Percentiles rank a stretch among this genome's conserved stretches.
phyloP scores from a whole-genome alignment of 2,888 invertebrate genomes.

The Orthonychiurus folsomi region DNA sequence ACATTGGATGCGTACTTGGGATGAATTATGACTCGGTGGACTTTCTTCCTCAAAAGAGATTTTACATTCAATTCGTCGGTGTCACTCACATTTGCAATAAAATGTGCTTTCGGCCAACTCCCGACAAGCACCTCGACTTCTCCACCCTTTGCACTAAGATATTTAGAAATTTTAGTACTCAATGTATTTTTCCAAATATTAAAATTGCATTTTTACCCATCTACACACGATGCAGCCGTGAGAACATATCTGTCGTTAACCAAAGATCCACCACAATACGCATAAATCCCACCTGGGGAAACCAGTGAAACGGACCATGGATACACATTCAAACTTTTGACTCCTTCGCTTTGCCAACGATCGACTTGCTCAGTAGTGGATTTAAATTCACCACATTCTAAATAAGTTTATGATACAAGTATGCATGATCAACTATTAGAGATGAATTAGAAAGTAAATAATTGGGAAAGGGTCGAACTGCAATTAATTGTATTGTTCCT shows the following conservation, averaged over 20 bases:
- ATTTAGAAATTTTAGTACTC: not conserved
- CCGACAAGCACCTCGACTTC: conserved; percentile 33
- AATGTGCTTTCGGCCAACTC: conserved; percentile 33
- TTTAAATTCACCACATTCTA: conserved; percentile 30
- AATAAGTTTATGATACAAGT: conserved; percentile 3
- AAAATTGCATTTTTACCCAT: conserved; percentile 22
- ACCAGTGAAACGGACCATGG: conserved; percentile 34
- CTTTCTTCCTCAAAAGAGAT: conserved; percentile 27
- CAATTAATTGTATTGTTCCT: conserved; percentile 32
- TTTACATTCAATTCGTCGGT: conserved; percentile 19
- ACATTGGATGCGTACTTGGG: conserved; percentile 26
- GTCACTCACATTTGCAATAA: conserved; percentile 9
- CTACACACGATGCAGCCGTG: conserved; percentile 32
- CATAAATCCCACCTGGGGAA: conserved; percentile 23
- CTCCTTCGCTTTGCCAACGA: conserved; percentile 29
- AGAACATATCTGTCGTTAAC: conserved; percentile 29
- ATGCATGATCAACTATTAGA: not conserved
- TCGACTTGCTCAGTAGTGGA: conserved; percentile 14
- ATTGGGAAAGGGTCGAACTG: too few species aligned
- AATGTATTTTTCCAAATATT: not conserved
- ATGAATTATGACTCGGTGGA: conserved; percentile 33
- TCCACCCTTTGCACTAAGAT: conserved; percentile 14
- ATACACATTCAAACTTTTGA: conserved; percentile 25
- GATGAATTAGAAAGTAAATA: not conserved
- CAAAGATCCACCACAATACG: conserved; percentile 27